Evolutionary conservation across 1,140 invertebrate species (phyloP), one percentile per base, ranked within the genome.

Genomic region (Leptinotarsa texana): DNA sequence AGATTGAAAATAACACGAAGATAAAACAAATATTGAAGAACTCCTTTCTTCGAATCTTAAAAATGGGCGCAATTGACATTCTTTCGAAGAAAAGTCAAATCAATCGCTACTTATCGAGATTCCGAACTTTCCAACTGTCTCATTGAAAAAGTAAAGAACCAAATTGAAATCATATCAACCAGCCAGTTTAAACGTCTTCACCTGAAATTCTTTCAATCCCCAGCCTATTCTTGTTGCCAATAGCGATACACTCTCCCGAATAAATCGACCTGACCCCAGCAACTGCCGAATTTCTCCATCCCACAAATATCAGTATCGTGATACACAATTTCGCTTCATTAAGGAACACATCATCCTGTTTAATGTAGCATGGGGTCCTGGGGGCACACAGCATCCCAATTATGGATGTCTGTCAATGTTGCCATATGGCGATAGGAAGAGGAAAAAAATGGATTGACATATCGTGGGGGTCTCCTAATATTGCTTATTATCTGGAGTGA

Each of bases 261-360:
- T 24, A 22, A 18, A 65, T 0, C 17, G 15, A n/a, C 21, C 17
- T 5, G 21, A 65, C 63, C 27, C 27, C 22, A 65, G 15, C 15
- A 15, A 21, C 0, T 22, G 22, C 15, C 63, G 17, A 65, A 18
- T 65, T 24, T 24, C 21, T 17, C 13, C 21, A 13, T 62, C 13
- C 63, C 22, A 65, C 27, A 33, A 18, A 24, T 27, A 67, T 67
- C 65, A 18, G 24, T 27, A 67, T 42, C 73, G 72, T 78, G 76
- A 78, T 78, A 76, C 73, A 78, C 77, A 78, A 78, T 78, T 78
- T 78, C 77, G 70, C 42, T 74, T 74, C 77, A 78, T 75, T 78
- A 76, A 78, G 69, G 77, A 78, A 74, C 67, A 75, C 77, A 78
- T 78, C 77, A 76, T 76, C 75, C 75, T 74, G 77, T 78, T 78